Percentiles rank a stretch among this genome's conserved stretches.
Conservation (phyloP, 1,140 invertebrate genomes). For the Bombus picipes region DNA sequence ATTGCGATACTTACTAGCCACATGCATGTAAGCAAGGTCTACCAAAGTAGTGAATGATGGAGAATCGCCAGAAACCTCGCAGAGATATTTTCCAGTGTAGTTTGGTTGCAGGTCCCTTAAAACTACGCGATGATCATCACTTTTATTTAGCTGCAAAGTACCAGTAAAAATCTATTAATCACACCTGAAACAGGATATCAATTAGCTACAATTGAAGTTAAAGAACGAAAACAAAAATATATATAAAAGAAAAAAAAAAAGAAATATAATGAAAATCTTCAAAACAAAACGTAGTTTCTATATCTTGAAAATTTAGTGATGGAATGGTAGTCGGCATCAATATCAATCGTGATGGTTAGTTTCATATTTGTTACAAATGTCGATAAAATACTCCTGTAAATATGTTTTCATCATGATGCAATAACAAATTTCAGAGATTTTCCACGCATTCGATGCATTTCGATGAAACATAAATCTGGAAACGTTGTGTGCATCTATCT, state of each 20-base stretch:
- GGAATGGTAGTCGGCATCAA: too few species aligned
- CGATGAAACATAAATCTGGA: neutral
- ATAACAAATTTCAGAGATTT: neutral
- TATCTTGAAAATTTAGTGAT: neutral
- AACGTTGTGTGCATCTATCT: neutral
- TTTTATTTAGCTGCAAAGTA: slow-evolving; percentile 74
- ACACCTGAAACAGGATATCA: neutral
- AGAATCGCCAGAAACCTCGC: slow-evolving; percentile 89
- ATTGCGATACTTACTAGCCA: slow-evolving; percentile 86
- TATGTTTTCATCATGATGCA: neutral
- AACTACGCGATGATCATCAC: slow-evolving; percentile 84
- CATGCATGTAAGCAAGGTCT: slow-evolving; percentile 86
- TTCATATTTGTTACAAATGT: neutral
- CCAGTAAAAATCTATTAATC: neutral
- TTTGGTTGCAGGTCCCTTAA: slow-evolving; percentile 86
- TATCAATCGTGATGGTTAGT: neutral
- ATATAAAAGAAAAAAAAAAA: neutral
- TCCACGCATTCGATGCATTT: neutral
- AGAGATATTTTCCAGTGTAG: slow-evolving; percentile 87
- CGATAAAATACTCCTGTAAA: neutral
- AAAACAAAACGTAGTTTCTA: neutral
- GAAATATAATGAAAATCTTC: neutral
- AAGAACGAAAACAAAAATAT: neutral
- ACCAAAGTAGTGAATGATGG: slow-evolving; percentile 87
- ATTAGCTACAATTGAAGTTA: neutral